These are phyloP conservation scores for Piaya cayana DNA, from an alignment of 2,113 vertebrate genomes.

Conservation along the genomic window DNA sequence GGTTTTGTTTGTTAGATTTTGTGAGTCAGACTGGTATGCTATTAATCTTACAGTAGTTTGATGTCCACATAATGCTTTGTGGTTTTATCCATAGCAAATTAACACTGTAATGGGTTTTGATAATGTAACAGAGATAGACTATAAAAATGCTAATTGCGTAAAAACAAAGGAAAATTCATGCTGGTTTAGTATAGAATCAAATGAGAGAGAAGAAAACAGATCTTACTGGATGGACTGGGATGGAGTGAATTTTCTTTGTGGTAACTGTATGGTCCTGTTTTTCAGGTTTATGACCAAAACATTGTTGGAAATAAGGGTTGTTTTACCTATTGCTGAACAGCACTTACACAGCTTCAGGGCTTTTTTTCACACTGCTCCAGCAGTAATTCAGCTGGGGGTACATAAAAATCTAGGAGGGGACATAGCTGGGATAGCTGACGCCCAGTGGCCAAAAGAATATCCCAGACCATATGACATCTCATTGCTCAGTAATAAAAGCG, in stretches of 20 bases:
- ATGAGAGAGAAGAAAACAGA: neutral
- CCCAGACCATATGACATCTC: accelerated
- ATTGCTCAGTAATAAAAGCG: neutral
- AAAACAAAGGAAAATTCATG: neutral
- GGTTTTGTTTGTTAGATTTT: neutral
- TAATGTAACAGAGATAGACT: neutral
- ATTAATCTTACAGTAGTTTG: neutral
- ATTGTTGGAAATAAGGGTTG: neutral
- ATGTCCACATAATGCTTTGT: neutral
- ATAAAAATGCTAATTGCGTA: neutral
- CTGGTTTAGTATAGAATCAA: neutral
- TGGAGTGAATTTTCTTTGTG: neutral
- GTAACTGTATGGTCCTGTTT: too few relatives aligned
- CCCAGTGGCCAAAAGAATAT: neutral
- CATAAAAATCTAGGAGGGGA: neutral
- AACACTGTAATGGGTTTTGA: neutral
- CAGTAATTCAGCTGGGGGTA: accelerated
- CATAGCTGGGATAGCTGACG: neutral
- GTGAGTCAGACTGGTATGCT: neutral
- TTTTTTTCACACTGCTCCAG: accelerated
- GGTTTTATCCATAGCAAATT: neutral
- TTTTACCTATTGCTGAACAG: neutral
- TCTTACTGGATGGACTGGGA: neutral
- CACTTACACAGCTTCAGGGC: neutral
- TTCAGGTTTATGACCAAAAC: neutral